These are phyloP conservation scores for Triplophysa bombifrons DNA, from an alignment of 2,797 vertebrate species.

Conservation along the genomic window DNA sequence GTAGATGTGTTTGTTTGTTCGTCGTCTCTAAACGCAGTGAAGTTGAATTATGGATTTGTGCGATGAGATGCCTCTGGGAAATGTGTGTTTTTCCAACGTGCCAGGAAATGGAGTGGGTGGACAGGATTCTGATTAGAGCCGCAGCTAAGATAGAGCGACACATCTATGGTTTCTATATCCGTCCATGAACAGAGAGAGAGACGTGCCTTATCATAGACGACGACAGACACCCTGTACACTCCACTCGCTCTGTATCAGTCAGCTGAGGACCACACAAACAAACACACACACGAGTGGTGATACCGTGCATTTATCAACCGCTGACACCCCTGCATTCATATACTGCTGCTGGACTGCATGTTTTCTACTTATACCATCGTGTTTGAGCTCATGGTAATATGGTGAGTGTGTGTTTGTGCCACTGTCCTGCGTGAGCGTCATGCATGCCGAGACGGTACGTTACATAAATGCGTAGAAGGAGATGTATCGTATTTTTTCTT, in stretches of 20 bases:
- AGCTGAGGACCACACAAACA: conserved; percentile 59
- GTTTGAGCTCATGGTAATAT: conserved; percentile 13
- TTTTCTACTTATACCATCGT: conserved; percentile 57
- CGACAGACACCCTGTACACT: conserved; percentile 73
- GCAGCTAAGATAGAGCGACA: conserved; percentile 57
- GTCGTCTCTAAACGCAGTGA: conserved; percentile 34
- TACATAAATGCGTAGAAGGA: conserved; percentile 16
- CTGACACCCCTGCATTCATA: conserved; percentile 68
- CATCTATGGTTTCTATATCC: conserved; percentile 65
- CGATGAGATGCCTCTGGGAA: conserved; percentile 52
- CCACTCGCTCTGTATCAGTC: conserved; percentile 71
- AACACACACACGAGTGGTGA: conserved; percentile 55
- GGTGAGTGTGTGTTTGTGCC: background rate
- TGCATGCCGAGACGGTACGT: background rate
- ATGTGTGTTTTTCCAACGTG: conserved; percentile 46
- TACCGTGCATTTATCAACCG: conserved; percentile 77
- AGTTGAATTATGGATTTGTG: conserved; percentile 58
- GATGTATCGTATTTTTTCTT: conserved; percentile 8
- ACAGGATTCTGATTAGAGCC: conserved; percentile 60
- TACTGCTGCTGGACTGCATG: conserved; percentile 59
- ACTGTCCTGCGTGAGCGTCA: background rate
- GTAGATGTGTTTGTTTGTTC: conserved; percentile 8
- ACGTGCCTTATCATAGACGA: conserved; percentile 69
- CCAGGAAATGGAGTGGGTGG: conserved; percentile 57
- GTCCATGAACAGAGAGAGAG: conserved; percentile 65